A percentile compares a stretch with the other conserved stretches of the same genome.
These are phyloP conservation scores for Lathamus discolor DNA, from an alignment of 2,113 vertebrate species.

Conservation along the genomic window DNA sequence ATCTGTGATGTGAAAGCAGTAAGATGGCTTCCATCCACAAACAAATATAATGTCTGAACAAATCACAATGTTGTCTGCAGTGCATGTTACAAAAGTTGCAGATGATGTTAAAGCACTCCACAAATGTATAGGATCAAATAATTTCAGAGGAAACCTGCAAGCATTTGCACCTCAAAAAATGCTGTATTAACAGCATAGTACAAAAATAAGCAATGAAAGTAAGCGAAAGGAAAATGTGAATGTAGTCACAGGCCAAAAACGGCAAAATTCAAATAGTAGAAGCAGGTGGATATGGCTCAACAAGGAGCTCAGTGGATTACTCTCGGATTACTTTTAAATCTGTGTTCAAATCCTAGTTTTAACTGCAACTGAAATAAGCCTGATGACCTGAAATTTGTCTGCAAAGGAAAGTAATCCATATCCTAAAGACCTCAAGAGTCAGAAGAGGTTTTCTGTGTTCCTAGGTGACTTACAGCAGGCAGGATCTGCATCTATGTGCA, in stretches of 20 bases:
- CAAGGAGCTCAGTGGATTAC: constrained; percentile 35
- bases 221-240: background rate
- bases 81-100: background rate
- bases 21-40: constrained; percentile 34
- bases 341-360: constrained; percentile 29
- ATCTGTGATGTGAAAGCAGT: constrained; percentile 17
- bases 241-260: background rate
- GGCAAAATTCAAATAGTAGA: constrained; percentile 30
- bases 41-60: constrained; percentile 44
- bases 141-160: constrained; percentile 23
- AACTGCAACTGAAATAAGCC: constrained; percentile 13
- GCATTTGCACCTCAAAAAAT: background rate
- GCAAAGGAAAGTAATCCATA: background rate
- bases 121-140: constrained; percentile 15
- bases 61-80: constrained; percentile 39
- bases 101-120: background rate
- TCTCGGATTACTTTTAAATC: constrained; percentile 29
- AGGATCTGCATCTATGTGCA: background rate
- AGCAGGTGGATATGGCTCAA: constrained; percentile 23
- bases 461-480: background rate
- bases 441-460: background rate
- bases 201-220: background rate
- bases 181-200: background rate
- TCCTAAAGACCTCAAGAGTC: background rate
- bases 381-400: constrained; percentile 1